A percentile compares a stretch with the other conserved stretches of the same genome.
Conservation (phyloP, 2,113 vertebrate species). For the Tragelaphus scriptus region DNA sequence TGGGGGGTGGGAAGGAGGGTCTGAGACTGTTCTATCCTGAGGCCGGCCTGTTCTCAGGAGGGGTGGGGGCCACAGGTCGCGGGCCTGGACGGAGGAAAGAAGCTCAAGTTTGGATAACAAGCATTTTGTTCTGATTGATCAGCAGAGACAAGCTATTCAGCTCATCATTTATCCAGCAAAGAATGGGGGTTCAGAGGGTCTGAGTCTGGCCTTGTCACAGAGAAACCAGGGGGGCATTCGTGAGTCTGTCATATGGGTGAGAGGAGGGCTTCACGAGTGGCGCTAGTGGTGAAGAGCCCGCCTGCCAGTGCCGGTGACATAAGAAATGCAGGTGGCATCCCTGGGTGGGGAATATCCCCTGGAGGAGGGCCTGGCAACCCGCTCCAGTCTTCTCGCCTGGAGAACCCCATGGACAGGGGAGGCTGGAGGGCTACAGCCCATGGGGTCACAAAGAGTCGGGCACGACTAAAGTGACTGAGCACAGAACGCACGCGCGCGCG, state of each 20-base stretch:
- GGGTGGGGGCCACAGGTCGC: not conserved
- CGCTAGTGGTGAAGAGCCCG: not conserved
- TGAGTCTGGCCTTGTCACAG: not conserved
- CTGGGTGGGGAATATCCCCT: not conserved
- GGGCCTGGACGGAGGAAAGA: not conserved
- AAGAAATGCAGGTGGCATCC: not conserved
- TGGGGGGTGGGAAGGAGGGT: not conserved
- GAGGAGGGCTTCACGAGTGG: not conserved
- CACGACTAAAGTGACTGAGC: not conserved
- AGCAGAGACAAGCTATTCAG: not conserved
- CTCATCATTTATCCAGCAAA: not conserved
- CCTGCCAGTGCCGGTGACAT: not conserved
- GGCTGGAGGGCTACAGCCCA: not conserved
- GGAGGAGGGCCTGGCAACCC: not conserved
- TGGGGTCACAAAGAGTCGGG: not conserved
- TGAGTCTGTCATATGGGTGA: not conserved
- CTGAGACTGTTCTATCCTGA: not conserved
- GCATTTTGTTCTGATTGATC: not conserved
- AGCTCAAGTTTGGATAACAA: not conserved
- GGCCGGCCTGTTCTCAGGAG: not conserved
- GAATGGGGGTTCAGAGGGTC: no score
- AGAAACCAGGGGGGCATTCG: rapidly evolving
- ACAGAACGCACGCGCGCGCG: rapidly evolving
- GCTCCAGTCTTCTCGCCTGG: not conserved
- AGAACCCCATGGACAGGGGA: not conserved